Conservation (phyloP, 2,113 vertebrate species). For the Emydocephalus ijimae region DNA sequence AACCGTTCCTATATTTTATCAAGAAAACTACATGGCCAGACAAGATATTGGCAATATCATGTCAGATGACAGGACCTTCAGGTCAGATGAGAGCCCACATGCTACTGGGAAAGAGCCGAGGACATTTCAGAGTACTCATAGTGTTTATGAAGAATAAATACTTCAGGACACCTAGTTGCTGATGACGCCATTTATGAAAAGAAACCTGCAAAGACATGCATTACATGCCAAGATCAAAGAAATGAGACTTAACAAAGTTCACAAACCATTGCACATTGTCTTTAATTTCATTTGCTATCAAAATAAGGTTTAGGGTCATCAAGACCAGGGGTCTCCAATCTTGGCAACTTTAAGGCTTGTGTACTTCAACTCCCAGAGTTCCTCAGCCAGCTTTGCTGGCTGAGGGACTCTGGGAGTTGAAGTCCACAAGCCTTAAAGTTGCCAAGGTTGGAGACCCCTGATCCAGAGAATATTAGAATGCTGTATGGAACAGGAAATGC, state of each 20-base stretch:
- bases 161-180: neutral
- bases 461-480: neutral
- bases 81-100: neutral
- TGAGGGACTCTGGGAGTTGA: too few species aligned
- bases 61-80: neutral
- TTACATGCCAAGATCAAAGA: neutral
- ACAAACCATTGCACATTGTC: neutral
- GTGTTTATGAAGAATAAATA: neutral
- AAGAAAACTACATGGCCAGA: neutral
- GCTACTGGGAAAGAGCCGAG: neutral
- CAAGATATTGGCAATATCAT: neutral
- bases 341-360: too few species aligned
- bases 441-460: too few species aligned
- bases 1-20: neutral
- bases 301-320: neutral
- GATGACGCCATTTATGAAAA: neutral
- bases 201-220: neutral
- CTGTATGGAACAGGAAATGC: neutral
- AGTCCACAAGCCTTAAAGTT: too few species aligned
- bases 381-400: too few species aligned
- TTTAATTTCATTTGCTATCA: neutral
- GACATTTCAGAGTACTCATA: neutral
- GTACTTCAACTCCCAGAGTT: too few species aligned
- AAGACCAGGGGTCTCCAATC: too few species aligned
- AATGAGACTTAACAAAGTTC: neutral